These are phyloP conservation scores for Catharus minimus DNA, from an alignment of 2,113 vertebrate species.

Conservation along the genomic window DNA sequence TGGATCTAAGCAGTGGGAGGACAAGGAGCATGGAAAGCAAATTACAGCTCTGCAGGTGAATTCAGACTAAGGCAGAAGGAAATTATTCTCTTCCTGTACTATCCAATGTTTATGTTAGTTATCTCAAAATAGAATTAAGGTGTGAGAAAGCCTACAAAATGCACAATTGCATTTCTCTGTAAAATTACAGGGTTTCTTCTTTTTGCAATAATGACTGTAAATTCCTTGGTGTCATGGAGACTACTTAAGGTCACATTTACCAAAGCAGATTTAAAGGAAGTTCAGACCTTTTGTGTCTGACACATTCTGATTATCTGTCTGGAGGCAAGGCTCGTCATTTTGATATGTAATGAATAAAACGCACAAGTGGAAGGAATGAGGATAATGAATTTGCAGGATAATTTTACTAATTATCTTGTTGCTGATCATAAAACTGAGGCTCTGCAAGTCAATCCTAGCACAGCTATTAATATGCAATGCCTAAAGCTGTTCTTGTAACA, in stretches of 20 bases:
- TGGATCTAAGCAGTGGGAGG: background rate
- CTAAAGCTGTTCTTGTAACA: conserved; percentile 63
- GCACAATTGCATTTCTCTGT: background rate
- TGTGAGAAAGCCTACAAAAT: background rate
- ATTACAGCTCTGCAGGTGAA: background rate
- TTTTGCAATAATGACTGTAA: background rate
- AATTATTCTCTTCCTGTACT: background rate
- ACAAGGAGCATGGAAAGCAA: background rate
- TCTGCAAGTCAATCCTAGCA: conserved; percentile 48
- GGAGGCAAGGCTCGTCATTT: conserved; percentile 57
- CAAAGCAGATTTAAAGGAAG: background rate
- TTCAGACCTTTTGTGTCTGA: conserved; percentile 30
- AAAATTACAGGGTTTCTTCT: background rate
- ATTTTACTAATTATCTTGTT: conserved; percentile 72
- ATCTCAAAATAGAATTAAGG: background rate
- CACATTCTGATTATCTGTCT: conserved; percentile 57
- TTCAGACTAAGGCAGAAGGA: background rate
- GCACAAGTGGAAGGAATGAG: conserved; percentile 68
- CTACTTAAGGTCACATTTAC: conserved; percentile 24
- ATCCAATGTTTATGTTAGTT: background rate
- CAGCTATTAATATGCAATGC: conserved; percentile 53
- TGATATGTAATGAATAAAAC: conserved; percentile 65
- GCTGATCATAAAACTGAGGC: conserved; percentile 50
- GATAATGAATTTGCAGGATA: conserved; percentile 70
- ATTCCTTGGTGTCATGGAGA: background rate